Base-by-base conservation (phyloP, 64 coral and sea anemone species). In the Pocillopora verrucosa region DNA sequence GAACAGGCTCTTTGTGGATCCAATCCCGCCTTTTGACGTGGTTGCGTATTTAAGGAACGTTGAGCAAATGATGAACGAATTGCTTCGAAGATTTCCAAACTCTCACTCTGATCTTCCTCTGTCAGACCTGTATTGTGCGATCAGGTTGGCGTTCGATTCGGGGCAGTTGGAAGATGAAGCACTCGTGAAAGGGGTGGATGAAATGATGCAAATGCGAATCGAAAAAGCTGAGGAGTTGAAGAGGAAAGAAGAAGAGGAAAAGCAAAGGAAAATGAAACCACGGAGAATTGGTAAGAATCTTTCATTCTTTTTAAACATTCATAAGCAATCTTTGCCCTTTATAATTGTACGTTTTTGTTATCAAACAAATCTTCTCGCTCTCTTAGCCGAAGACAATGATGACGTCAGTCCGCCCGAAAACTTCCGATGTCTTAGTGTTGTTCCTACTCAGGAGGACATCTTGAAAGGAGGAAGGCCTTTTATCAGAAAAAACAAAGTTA, bases 371-470 rank as follows among this genome's bases (percentile, higher is more conserved):
- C 41, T 51, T 51, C 7, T 4, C 41, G 0, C 3, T 20, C 19
- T 67, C 19, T 0, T 67, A 87, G 85, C 85, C 13, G 56, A 57
- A 3, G 17, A 16, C 17, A 36, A 72, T 10, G 85, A 87, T 72
- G 72, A 87, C 34, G 85, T 72, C 11, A 36, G 56, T 15, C 92
- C 92, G 0, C 87, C 87, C 22, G 84, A 91, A 0, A 70, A 87
- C 65, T 94, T 80, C 24, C 75, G 89, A 16, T 34, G 22, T 12
- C 35, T 94, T 12, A 76, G 77, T 22, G 82, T 94, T 70, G 76
- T 91, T 57, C 93, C 93, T 16, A 59, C 38, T 41, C 84, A 61
- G 14, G 60, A 82, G 0, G 93, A 95, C 69, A 88, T 95, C n/a
- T 56, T 74, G n/a, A 35, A 36, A 16, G 38, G 60, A 4, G 9